Conservation (phyloP, 2,797 vertebrate species). For the Garrulus glandarius region DNA sequence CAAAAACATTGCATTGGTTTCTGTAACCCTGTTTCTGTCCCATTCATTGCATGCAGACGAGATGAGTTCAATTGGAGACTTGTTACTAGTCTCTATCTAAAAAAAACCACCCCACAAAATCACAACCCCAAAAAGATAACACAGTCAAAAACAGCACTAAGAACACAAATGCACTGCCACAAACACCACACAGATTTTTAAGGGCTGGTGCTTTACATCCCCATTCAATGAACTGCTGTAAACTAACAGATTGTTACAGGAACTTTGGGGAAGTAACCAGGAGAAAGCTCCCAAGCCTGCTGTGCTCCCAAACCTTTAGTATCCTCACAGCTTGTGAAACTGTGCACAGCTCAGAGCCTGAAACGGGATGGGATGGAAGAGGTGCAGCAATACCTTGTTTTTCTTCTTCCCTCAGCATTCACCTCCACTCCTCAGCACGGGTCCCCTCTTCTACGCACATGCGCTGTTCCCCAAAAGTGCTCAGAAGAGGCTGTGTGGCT, state of each 20-base stretch:
- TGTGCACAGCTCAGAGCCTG: accelerated
- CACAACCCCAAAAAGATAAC: not conserved
- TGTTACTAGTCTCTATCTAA: not conserved
- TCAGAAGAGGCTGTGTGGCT: not conserved
- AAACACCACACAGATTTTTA: accelerated
- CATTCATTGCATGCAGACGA: accelerated
- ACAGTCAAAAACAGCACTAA: accelerated
- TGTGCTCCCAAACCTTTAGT: not conserved
- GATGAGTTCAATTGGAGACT: not conserved
- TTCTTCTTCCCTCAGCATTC: not conserved
- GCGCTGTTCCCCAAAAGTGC: accelerated
- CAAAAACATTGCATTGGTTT: not conserved
- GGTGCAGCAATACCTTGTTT: not conserved
- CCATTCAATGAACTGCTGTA: not conserved
- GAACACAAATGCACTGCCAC: not conserved
- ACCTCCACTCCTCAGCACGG: not conserved
- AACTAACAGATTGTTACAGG: not conserved
- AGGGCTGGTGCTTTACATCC: not conserved
- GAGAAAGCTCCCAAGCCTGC: not conserved
- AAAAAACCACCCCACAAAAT: not conserved
- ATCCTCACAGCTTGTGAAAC: not conserved
- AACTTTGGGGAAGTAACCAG: not conserved
- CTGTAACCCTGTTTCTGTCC: not conserved
- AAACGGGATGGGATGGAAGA: not conserved
- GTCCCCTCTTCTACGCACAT: not conserved